Evolutionary conservation across 1,140 invertebrate genomes (phyloP).

Genomic region (Cardiocondyla obscurior): DNA sequence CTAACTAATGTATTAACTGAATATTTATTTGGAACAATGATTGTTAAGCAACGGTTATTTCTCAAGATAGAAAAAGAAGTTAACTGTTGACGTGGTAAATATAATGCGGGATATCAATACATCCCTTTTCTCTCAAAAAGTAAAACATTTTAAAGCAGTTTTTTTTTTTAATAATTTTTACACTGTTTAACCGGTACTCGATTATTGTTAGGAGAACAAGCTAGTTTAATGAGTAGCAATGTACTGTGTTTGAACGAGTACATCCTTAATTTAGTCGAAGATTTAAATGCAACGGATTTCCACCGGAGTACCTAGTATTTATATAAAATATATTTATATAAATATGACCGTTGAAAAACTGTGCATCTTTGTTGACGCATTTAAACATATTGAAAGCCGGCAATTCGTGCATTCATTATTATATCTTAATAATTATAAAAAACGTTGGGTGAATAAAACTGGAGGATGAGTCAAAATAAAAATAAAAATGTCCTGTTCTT

Average conservation of each 20-base stretch:
- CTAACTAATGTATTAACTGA: no score
- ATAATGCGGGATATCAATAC: background rate
- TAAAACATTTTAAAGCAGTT: constrained; percentile 15
- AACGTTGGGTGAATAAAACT: constrained; percentile 21
- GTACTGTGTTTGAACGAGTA: constrained; percentile 2
- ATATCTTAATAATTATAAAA: constrained; percentile 5
- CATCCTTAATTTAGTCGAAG: constrained; percentile 12
- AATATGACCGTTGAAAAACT: background rate
- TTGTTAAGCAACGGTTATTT: background rate
- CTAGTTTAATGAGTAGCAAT: background rate
- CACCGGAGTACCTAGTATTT: constrained; percentile 34
- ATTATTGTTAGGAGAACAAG: background rate
- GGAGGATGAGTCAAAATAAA: background rate
- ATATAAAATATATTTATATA: no score
- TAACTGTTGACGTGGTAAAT: background rate
- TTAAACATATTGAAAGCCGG: background rate
- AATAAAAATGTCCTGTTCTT: background rate
- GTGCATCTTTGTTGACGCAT: constrained; percentile 33
- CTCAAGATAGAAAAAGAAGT: background rate
- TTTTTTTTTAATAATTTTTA: constrained; percentile 42
- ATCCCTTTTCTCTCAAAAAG: background rate
- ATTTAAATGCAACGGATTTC: constrained; percentile 17
- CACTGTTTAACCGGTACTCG: background rate
- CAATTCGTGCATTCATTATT: constrained; percentile 5
- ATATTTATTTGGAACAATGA: constrained; percentile 5